phyloP scores from a whole-genome alignment of 2,888 invertebrate species.

The Diarsia dahlii region DNA sequence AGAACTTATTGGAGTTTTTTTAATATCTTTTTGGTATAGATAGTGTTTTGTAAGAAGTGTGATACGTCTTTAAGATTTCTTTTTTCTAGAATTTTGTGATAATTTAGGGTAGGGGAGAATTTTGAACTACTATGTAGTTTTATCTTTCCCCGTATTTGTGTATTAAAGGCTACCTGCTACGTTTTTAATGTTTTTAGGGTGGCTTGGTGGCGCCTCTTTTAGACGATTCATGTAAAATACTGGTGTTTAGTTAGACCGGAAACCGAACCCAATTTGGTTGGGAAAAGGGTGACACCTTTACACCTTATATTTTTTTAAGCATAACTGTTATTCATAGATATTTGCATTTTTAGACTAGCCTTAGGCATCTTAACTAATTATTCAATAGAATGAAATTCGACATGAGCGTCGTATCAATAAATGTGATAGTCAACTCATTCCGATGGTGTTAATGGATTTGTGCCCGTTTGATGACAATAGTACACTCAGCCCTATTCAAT shows the following conservation, averaged over 20 bases:
- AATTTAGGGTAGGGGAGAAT: neutral
- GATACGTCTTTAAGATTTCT: neutral
- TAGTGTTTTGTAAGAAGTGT: constrained; percentile 43
- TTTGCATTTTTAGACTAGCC: too few species aligned
- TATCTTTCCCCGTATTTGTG: constrained; percentile 16
- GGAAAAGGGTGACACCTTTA: too few species aligned
- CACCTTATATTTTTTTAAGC: too few species aligned
- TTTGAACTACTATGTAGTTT: neutral
- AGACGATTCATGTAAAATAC: neutral
- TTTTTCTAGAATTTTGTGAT: constrained; percentile 15
- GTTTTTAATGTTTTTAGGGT: constrained; percentile 3
- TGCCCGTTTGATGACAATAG: too few species aligned
- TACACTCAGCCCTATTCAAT: too few species aligned
- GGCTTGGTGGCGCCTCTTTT: neutral
- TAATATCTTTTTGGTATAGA: constrained; percentile 49
- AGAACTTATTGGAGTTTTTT: constrained; percentile 63
- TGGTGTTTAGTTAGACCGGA: neutral
- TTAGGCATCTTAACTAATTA: too few species aligned
- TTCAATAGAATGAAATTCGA: neutral
- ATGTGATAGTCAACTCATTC: neutral
- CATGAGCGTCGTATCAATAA: neutral
- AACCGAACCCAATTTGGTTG: too few species aligned
- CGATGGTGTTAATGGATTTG: neutral
- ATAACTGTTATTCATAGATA: too few species aligned
- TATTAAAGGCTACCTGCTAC: constrained; percentile 35